Conservation (phyloP, 92 coral and sea anemone species). For the Ricordea florida region DNA sequence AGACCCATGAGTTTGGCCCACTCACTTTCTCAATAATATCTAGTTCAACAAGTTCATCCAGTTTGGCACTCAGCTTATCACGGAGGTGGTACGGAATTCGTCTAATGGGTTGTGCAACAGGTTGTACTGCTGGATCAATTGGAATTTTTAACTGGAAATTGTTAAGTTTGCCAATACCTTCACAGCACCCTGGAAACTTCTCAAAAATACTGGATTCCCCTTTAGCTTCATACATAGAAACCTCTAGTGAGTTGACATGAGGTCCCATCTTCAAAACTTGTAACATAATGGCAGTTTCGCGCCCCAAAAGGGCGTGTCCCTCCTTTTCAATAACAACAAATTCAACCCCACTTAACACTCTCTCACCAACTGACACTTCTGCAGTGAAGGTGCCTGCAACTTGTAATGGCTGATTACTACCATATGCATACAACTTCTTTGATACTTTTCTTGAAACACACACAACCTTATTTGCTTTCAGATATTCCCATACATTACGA, state of each 20-base stretch:
- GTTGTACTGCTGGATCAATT: conserved; percentile 22
- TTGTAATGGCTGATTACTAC: conserved; percentile 18
- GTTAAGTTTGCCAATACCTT: conserved; percentile 63
- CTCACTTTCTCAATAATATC: conserved; percentile 42
- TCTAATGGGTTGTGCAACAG: conserved; percentile 48
- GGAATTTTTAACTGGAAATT: conserved; percentile 32
- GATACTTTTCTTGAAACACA: conserved; percentile 1
- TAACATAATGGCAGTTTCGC: conserved; percentile 7
- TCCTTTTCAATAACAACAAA: conserved; percentile 29
- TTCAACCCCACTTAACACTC: conserved; percentile 3
- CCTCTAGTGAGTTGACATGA: conserved; percentile 9
- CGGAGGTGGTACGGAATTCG: conserved; percentile 32
- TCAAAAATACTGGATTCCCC: conserved; percentile 26
- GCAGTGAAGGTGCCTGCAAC: conserved; percentile 26
- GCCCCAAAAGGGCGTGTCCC: conserved; percentile 37
- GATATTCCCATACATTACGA: conserved; percentile 21
- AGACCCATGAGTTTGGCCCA: conserved; percentile 53
- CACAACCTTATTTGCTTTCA: conserved; percentile 28
- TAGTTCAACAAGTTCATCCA: conserved; percentile 28
- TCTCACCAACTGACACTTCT: conserved; percentile 20
- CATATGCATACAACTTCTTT: conserved; percentile 19
- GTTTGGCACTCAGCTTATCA: conserved; percentile 19
- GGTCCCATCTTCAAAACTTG: conserved; percentile 26
- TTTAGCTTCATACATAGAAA: background rate
- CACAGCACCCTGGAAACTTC: conserved; percentile 49